Evolutionary conservation across 2,113 vertebrate species (phyloP), one percentile per base, ranked within the genome.

Genomic region (Ceyx cyanopectus): DNA sequence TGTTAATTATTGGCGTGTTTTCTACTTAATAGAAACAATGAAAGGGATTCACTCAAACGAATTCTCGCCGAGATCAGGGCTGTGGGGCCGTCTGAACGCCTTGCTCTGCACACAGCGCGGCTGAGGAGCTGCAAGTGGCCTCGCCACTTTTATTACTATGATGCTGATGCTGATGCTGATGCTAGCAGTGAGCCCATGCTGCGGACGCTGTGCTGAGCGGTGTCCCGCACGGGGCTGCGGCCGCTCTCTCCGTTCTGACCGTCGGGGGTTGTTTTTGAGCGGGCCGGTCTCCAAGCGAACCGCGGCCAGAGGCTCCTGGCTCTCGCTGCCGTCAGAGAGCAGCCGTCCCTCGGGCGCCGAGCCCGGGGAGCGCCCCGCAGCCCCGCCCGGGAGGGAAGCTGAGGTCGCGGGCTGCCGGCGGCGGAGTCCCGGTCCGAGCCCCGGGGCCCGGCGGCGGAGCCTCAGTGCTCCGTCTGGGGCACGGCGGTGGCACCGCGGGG

Each of bases 1-100:
- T 89, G 78, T 91, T 93, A 43, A 85, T 93, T 93, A 77, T 89
- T 73, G 94, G 63, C 27, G 30, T 34, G 61, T 65, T 93, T 90
- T 67, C 81, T 66, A 21, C 76, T 17, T 19, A 57, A 80, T 4
- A 62, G 51, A 73, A 88, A 83, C 68, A 80, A 62, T 27, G 81
- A 10, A 73, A 46, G 51, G 1, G 37, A 66, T 19, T n/a, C 77
- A 12, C 26, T 69, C 4, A 7, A 6, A 5, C 0, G 3, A 70
- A 11, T 29, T 23, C 12, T 45, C 8, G 1, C 56, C 12, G 70
- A 18, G 75, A 30, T 9, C 16, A 34, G 26, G 57, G 57, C 11
- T 4, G 9, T 0, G 43, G 30, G 23, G 18, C 51, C 56, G 2
- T 8, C 37, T 14, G 26, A 75, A 68, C 48, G 43, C 69, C 65